Evolutionary conservation across 1,140 invertebrate genomes (phyloP).

Genomic region (Wiebesia pumilae): DNA sequence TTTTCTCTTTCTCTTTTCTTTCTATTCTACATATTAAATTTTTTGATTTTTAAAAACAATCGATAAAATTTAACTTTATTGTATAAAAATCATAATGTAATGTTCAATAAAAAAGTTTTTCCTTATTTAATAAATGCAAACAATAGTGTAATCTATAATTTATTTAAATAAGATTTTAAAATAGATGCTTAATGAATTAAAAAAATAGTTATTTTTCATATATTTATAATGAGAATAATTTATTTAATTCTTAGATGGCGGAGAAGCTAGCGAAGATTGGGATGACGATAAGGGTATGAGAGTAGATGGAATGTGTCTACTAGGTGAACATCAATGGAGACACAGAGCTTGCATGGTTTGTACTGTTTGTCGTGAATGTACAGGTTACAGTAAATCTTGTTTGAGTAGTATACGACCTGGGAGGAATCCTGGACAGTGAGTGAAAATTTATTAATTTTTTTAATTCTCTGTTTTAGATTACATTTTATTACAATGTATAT

Average conservation of each 20-base stretch:
- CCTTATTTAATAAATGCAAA: too few species aligned
- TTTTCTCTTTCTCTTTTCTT: constrained; percentile 27
- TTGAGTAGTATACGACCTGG: constrained; percentile 86
- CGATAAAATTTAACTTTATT: too few species aligned
- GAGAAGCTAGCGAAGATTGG: constrained; percentile 74
- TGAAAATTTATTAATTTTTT: constrained; percentile 58
- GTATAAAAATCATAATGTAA: too few species aligned
- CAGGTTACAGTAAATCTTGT: constrained; percentile 92
- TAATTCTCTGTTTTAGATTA: constrained; percentile 34
- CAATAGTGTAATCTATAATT: too few species aligned
- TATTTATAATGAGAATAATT: background rate
- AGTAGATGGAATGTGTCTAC: constrained; percentile 77
- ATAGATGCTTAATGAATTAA: background rate
- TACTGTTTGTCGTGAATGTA: constrained; percentile 93
- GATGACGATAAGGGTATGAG: constrained; percentile 76
- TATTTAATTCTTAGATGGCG: constrained; percentile 54
- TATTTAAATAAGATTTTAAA: background rate
- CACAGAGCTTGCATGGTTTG: constrained; percentile 92
- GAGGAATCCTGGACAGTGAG: constrained; percentile 90
- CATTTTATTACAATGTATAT: background rate
- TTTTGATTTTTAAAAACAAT: too few species aligned
- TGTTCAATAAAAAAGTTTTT: too few species aligned
- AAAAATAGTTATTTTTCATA: background rate
- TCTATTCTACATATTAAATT: too few species aligned
- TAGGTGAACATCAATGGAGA: constrained; percentile 86